Evolutionary conservation across 2,113 vertebrate genomes (phyloP), one percentile per base, ranked within the genome.

Genomic region (Struthio camelus): DNA sequence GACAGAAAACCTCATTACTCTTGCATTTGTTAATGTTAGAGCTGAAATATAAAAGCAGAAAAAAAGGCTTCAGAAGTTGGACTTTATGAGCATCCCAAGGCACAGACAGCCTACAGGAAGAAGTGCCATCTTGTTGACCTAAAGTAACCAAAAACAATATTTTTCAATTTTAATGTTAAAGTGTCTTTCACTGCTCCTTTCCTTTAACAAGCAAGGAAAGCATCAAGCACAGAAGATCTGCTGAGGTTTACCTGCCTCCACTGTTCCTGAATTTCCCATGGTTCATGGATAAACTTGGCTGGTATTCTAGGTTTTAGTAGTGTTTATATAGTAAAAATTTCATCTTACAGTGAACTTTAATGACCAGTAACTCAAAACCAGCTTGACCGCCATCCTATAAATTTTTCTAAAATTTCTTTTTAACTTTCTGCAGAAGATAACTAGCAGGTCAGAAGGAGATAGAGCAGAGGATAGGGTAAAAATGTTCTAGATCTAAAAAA

Each of bases 1-100:
- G 87, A 94, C 93, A 94, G 89, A 93, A 96, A 95, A 96, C 94
- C 89, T 97, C 91, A 94, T 95, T 95, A 95, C 82, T 91, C 89
- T 95, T 84, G 87, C 93, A 94, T 91, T 91, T 97, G 94, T 96
- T 96, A 97, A 93, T 87, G 76, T 67, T 96, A 87, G 71, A 95
- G 59, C 75, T 94, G 76, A 95, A 97, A 93, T 66, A 71, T 95
- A 95, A 96, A 91, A 97, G 89, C 79, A 69, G 91, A 92, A 65
- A 77, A 95, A 94, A 94, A 82, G 92, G 89, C 91, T 91, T 93
- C 66, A 67, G 95, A 87, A 82, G 59, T 80, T 93, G 72, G 80
- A 83, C 96, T 93, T 95, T 93, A 86, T 80, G 62, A 93, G 19
- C 34, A 38, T 36, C n/a, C 36, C 50, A 54, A 40, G 81, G 79